Percentiles rank a stretch among this genome's conserved stretches.
phyloP scores from a whole-genome alignment of 2,113 vertebrate species.

The Chinchilla lanigera region DNA sequence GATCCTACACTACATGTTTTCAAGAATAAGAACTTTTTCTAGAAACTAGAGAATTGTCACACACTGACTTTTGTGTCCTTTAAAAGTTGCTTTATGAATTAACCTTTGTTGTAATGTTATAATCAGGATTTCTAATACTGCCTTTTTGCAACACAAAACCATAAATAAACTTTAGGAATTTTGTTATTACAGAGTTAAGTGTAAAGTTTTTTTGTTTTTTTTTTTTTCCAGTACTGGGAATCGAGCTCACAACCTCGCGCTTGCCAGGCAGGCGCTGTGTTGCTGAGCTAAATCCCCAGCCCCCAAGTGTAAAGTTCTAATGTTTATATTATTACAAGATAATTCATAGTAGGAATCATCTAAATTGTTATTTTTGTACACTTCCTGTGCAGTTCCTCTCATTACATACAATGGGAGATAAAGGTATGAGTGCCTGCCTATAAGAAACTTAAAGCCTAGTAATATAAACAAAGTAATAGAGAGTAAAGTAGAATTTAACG shows the following conservation, averaged over 20 bases:
- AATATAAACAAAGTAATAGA: conserved; percentile 21
- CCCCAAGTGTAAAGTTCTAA: conserved; percentile 26
- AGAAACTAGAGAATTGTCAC: background rate
- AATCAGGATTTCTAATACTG: background rate
- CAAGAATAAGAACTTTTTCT: conserved; percentile 50
- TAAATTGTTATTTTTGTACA: conserved; percentile 39
- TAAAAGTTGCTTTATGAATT: background rate
- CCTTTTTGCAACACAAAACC: conserved; percentile 31
- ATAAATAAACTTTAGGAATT: conserved; percentile 56
- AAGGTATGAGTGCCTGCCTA: background rate
- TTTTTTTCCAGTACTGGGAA: too few species aligned
- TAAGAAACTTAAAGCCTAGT: background rate
- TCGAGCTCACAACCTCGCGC: too few species aligned
- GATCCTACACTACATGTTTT: conserved; percentile 55
- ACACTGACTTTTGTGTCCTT: background rate
- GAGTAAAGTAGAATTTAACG: conserved; percentile 9
- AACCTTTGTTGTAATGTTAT: background rate
- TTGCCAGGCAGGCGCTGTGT: too few species aligned
- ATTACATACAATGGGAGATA: background rate
- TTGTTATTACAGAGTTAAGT: background rate
- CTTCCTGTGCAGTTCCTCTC: background rate
- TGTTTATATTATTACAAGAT: conserved; percentile 30
- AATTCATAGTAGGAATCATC: conserved; percentile 19
- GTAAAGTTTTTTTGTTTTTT: too few species aligned
- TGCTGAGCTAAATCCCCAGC: too few species aligned